Evolutionary conservation across 2,888 invertebrate genomes (phyloP), one percentile per base, ranked within the genome.

Genomic region (Sinotaia quadrata): DNA sequence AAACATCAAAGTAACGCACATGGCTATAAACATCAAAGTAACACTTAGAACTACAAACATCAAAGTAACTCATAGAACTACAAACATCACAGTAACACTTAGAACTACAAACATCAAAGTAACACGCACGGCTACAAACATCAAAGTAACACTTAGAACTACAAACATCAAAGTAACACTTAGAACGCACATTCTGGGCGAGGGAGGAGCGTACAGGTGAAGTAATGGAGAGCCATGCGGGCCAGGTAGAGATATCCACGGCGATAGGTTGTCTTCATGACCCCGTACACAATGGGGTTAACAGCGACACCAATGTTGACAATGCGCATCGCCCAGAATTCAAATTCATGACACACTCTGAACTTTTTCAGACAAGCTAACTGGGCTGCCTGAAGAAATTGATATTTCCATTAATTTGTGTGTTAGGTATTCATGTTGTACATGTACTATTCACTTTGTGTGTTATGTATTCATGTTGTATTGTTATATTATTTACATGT

Each of bases 251-350:
- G 34, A 51, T 72, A 72, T 18, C 71, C 71, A 1, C 66, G 21
- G 31, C 71, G 27, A 58, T 72, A 72, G 0, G 71, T 68, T 31
- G 54, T 68, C 61, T 68, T 72, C 71, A 72, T 72, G 29, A 68
- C 68, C 12, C 71, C 71, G 47, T 72, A 72, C 44, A 72, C 71
- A n/a, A 72, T 33, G 10, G 71, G 71, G 57, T 72, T 72, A 7
- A 68, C 62, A 24, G 71, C 68, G n/a, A 68, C 68, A 2, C 71
- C 71, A 18, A 65, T 52, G 51, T 68, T 72, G 2, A 72, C 71
- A 18, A 72, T 68, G 4, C 65, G 63, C 71, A 68, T 65, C 10
- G 71, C 71, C 68, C 68, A 72, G 61, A 72, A 72, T 33, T 72
- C 68, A 31, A 68, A 63, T 57, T 65, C 41, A 4, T 59, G 49